These are phyloP conservation scores for Spilogale gracilis DNA, from an alignment of 2,113 vertebrate species.

Conservation along the genomic window DNA sequence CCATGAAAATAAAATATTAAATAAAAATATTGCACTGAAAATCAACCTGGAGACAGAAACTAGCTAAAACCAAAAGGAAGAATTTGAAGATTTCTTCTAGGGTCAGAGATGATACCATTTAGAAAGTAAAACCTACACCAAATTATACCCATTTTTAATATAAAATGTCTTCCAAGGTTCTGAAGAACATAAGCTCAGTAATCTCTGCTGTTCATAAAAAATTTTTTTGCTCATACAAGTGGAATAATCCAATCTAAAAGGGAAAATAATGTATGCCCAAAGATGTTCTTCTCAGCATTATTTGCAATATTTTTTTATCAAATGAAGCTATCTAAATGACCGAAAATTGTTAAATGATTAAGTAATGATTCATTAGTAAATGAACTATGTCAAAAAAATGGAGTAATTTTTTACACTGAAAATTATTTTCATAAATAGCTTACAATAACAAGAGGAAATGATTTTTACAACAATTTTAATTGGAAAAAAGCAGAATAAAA, in stretches of 20 bases:
- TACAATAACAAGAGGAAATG: background rate
- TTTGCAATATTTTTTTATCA: background rate
- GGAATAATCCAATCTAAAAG: background rate
- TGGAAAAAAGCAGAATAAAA: background rate
- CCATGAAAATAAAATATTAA: constrained; percentile 58
- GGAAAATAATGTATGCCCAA: background rate
- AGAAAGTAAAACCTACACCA: background rate
- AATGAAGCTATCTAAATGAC: background rate
- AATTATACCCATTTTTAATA: constrained; percentile 5
- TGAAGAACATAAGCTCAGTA: background rate
- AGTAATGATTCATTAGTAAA: background rate
- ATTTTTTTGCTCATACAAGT: background rate
- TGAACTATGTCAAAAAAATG: background rate
- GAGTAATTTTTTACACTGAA: background rate
- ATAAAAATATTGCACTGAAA: constrained; percentile 50
- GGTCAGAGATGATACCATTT: background rate
- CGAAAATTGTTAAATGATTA: background rate
- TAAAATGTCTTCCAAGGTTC: background rate
- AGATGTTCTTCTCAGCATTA: background rate
- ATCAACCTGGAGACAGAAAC: constrained; percentile 1
- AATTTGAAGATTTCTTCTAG: background rate
- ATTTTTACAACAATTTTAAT: background rate
- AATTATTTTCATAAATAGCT: background rate
- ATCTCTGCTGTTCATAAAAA: background rate
- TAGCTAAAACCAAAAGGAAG: background rate